These are phyloP conservation scores for Anguilla rostrata DNA, from an alignment of 2,113 vertebrate species.

Conservation along the genomic window DNA sequence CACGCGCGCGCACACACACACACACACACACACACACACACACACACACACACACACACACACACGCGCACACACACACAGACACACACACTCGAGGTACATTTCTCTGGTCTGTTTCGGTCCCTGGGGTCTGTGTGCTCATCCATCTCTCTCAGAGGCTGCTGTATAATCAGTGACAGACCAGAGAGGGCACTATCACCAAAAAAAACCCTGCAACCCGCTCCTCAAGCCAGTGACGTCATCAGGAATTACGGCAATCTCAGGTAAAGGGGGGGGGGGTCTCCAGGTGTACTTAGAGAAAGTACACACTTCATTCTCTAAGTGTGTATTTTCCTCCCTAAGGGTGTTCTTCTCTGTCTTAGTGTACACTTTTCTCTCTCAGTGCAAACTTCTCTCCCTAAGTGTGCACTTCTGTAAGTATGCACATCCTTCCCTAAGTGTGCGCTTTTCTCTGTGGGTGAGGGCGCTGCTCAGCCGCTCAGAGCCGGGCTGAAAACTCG, in stretches of 20 bases:
- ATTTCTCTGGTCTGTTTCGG: not conserved
- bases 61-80: not conserved
- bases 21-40: not conserved
- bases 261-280: not conserved
- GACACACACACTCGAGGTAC: not conserved
- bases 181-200: constrained; percentile 12
- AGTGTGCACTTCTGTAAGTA: too few species aligned
- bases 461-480: not conserved
- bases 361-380: not conserved
- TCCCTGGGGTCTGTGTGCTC: not conserved
- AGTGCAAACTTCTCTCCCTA: too few species aligned
- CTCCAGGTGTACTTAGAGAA: not conserved
- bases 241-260: not conserved
- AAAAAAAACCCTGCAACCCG: not conserved
- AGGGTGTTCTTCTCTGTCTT: not conserved
- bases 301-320: not conserved
- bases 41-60: not conserved
- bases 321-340: not conserved
- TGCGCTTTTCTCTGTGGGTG: not conserved
- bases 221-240: not conserved
- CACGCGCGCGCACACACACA: not conserved
- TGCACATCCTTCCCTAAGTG: too few species aligned
- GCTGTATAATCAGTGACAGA: not conserved
- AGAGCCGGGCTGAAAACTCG: not conserved
- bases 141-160: not conserved